Base-by-base conservation (phyloP, 2,888 invertebrate species). In the Aradus depressus region DNA sequence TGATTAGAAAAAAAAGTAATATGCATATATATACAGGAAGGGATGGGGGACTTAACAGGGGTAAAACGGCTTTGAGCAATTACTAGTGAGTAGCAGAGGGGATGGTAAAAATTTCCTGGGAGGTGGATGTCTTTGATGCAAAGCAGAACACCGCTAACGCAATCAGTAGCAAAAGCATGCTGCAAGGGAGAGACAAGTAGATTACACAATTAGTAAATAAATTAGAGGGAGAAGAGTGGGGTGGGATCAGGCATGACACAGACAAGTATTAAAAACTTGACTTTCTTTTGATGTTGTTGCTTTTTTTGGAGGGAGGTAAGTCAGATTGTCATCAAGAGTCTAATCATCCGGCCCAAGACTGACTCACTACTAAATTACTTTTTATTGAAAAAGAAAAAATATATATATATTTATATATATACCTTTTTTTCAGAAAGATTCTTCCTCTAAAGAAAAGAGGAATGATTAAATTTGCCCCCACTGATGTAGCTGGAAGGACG, bases 181-280 rank as follows among this genome's bases (percentile, higher is more conserved):
- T 37, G 44, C 32, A 42, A 51, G 47, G 45, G 43, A 34, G 49
- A 50, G 49, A 22, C 47, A 54, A 54, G 51, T 35, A 51, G 54
- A 54, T 54, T 54, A 54, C 51, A 49, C 54, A 54, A 54, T 54
- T 54, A 54, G 54, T 25, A 54, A 51, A 39, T 44, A 42, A 54
- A 54, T 51, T 51, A 54, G 54, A 23, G 22, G n/a, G n/a, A n/a
- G n/a, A 23, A 44, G 37, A 32, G 14, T 6, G 10, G 31, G 35
- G 16, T 49, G 26, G 19, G 22, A 32, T 49, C 41, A 16, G 14
- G 21, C 16, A 25, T 19, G 21, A 14, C 10, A n/a, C 6, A 4
- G 25, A 23, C 32, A 32, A 35, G 47, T 47, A 47, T 47, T 47
- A 47, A 47, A 47, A 47, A 47, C 47, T n/a, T n/a, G n/a, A n/a